Percentiles rank a stretch among this genome's conserved stretches.
These are phyloP conservation scores for Rafetus swinhoei DNA, from an alignment of 2,113 vertebrate genomes.

Conservation along the genomic window DNA sequence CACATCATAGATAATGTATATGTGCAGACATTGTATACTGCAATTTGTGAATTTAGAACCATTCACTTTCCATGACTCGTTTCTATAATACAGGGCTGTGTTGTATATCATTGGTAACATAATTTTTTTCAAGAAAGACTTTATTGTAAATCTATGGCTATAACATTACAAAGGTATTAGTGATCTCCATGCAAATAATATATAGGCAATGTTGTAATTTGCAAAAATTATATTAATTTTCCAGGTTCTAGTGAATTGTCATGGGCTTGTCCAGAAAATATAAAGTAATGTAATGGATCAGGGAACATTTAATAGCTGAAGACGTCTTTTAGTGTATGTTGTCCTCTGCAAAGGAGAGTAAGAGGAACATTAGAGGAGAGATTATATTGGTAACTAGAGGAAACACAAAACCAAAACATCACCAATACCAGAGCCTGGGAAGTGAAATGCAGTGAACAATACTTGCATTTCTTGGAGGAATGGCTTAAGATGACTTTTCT, in stretches of 20 bases:
- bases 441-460: fast-evolving
- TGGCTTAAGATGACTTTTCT: not conserved
- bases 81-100: not conserved
- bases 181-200: not conserved
- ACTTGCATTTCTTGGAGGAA: fast-evolving
- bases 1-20: not conserved
- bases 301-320: fast-evolving
- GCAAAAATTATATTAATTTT: fast-evolving
- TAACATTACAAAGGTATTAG: not conserved
- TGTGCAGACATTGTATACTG: not conserved
- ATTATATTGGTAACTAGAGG: fast-evolving
- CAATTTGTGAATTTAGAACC: not conserved
- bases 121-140: not conserved
- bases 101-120: not conserved
- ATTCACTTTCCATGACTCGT: not conserved
- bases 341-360: not conserved
- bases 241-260: fast-evolving
- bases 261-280: not conserved
- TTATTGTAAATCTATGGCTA: not conserved
- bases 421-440: fast-evolving
- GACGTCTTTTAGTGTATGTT: fast-evolving
- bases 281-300: not conserved
- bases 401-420: not conserved
- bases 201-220: not conserved
- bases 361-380: fast-evolving